Conservation (phyloP, 2,113 vertebrate species). For the Gavialis gangeticus region DNA sequence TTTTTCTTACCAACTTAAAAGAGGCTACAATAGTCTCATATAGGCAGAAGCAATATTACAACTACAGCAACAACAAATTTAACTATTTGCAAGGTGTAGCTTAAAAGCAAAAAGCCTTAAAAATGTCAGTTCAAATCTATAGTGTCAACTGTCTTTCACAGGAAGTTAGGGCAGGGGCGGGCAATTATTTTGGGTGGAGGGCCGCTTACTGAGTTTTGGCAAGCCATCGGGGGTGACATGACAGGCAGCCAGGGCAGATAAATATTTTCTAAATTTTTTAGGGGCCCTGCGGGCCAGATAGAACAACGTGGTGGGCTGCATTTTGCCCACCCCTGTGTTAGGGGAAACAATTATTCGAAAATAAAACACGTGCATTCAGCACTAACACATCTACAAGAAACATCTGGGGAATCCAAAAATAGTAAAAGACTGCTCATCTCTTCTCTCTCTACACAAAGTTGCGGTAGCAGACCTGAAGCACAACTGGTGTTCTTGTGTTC, state of each 20-base stretch:
- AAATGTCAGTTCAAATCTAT: not conserved
- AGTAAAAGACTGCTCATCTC: constrained; percentile 12
- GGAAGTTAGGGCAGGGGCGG: not conserved
- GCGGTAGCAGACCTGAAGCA: not conserved
- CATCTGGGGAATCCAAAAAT: not conserved
- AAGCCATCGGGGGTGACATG: no score
- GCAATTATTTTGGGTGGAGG: no score
- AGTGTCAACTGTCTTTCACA: not conserved
- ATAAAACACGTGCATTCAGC: not conserved
- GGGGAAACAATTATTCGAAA: constrained; percentile 13
- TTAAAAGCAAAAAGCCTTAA: not conserved
- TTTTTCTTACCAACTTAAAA: constrained; percentile 18
- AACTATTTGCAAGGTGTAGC: constrained; percentile 9
- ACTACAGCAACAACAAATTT: not conserved
- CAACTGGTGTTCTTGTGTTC: not conserved
- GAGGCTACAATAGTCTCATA: not conserved
- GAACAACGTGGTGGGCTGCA: no score
- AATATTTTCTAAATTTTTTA: no score
- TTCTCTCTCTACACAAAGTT: not conserved
- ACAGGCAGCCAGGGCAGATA: no score
- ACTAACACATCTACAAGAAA: constrained; percentile 32
- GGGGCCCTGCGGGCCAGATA: no score
- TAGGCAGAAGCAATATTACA: not conserved
- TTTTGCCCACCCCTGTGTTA: no score
- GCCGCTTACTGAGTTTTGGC: no score